phyloP scores from a whole-genome alignment of 2,888 invertebrate genomes.

The Drosophila kuntzei region DNA sequence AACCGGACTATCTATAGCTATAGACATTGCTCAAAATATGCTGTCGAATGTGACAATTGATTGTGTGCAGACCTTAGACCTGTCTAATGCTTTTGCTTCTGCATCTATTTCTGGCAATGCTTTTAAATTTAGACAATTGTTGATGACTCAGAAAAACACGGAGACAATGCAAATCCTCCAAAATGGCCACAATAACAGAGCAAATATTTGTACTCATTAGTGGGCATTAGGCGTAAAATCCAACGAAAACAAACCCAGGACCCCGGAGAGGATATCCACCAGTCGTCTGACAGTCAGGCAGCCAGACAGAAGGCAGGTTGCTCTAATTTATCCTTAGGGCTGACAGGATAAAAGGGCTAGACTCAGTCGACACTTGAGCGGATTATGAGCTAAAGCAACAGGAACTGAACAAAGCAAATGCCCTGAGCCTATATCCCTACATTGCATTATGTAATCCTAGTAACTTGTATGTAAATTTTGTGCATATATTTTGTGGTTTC shows the following conservation, averaged over 20 bases:
- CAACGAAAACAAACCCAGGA: slow-evolving; percentile 43
- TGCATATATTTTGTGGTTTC: slow-evolving; percentile 61
- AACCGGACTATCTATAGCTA: slow-evolving; percentile 61
- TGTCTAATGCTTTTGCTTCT: slow-evolving; percentile 32
- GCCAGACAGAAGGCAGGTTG: slow-evolving; percentile 52
- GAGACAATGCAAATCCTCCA: slow-evolving; percentile 42
- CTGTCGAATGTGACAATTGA: slow-evolving; percentile 79
- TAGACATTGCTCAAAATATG: slow-evolving; percentile 67
- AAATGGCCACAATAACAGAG: slow-evolving; percentile 27
- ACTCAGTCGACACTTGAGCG: slow-evolving; percentile 63
- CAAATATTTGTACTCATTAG: slow-evolving; percentile 78
- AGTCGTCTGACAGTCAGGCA: slow-evolving; percentile 40
- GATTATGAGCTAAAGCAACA: slow-evolving; percentile 61
- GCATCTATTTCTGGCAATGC: slow-evolving; percentile 54
- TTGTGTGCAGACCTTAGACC: slow-evolving; percentile 61
- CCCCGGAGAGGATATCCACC: slow-evolving; percentile 13
- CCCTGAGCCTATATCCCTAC: not conserved
- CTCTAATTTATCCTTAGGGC: slow-evolving; percentile 64
- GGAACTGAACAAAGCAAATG: slow-evolving; percentile 34
- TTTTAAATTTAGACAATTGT: slow-evolving; percentile 57
- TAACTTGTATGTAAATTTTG: slow-evolving; percentile 59
- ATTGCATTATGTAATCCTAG: slow-evolving; percentile 60
- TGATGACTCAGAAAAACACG: slow-evolving; percentile 56
- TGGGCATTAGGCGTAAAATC: slow-evolving; percentile 62
- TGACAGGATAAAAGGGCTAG: slow-evolving; percentile 68